Evolutionary conservation across 2,797 vertebrate genomes (phyloP).

Genomic region (Crypturellus tataupa): DNA sequence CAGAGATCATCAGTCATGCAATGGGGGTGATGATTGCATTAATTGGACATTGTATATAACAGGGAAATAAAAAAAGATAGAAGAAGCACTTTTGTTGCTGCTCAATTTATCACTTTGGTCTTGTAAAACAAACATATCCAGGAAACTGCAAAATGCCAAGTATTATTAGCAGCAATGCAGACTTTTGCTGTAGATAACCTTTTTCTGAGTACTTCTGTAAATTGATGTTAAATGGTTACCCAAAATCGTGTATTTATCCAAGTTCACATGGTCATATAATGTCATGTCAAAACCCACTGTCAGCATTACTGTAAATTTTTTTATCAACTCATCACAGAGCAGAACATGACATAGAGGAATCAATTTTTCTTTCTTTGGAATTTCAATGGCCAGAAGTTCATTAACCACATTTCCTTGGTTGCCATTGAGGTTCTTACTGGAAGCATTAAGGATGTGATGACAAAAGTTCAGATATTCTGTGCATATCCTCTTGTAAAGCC

Average conservation of each 20-base stretch:
- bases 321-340: slow-evolving; percentile 50
- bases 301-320: slow-evolving; percentile 44
- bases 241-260: slow-evolving; percentile 65
- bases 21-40: background rate
- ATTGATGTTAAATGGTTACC: slow-evolving; percentile 20
- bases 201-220: slow-evolving; percentile 54
- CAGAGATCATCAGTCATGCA: background rate
- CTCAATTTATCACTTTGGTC: slow-evolving; percentile 47
- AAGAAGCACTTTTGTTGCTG: slow-evolving; percentile 35
- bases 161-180: slow-evolving; percentile 64
- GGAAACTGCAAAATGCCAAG: slow-evolving; percentile 69
- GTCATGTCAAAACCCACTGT: background rate
- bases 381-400: slow-evolving; percentile 79
- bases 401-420: slow-evolving; percentile 66
- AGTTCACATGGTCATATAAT: slow-evolving; percentile 52
- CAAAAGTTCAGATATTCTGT: slow-evolving; percentile 28
- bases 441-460: slow-evolving; percentile 73
- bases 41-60: slow-evolving; percentile 6
- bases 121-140: slow-evolving; percentile 72
- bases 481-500: slow-evolving; percentile 62
- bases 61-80: slow-evolving; percentile 1
- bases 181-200: slow-evolving; percentile 64
- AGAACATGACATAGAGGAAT: slow-evolving; percentile 33
- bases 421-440: slow-evolving; percentile 72
- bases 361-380: slow-evolving; percentile 47